Conservation (phyloP, 2,888 invertebrate species). For the Athalia cordata region DNA sequence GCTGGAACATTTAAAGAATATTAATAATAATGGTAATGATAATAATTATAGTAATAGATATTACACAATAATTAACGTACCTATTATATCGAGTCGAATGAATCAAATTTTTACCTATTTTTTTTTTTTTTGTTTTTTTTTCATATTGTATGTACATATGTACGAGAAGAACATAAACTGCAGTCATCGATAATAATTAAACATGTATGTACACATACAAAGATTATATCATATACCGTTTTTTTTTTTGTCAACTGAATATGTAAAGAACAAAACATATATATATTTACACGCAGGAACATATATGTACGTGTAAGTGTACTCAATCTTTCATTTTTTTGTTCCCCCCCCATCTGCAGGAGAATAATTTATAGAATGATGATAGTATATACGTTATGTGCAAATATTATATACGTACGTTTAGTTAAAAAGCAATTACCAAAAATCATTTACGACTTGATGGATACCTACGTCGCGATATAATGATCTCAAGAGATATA, state of each 20-base stretch:
- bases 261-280: no score
- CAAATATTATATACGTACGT: not conserved
- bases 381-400: constrained; percentile 3
- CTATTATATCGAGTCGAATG: constrained; percentile 43
- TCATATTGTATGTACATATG: not conserved
- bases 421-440: not conserved
- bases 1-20: constrained; percentile 42
- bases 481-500: not conserved
- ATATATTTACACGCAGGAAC: no score
- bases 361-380: no score
- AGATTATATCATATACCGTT: no score
- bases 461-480: constrained; percentile 25
- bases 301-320: no score
- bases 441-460: constrained; percentile 5
- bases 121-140: constrained; percentile 42
- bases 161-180: no score
- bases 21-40: constrained; percentile 54
- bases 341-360: no score
- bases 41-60: constrained; percentile 60
- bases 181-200: no score
- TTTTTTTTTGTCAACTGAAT: no score
- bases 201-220: no score
- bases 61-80: constrained; percentile 12
- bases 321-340: no score
- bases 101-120: not conserved